Percentiles rank a stretch among this genome's conserved stretches.
Conservation (phyloP, 2,888 invertebrate species). For the Stenodema calcarata region DNA sequence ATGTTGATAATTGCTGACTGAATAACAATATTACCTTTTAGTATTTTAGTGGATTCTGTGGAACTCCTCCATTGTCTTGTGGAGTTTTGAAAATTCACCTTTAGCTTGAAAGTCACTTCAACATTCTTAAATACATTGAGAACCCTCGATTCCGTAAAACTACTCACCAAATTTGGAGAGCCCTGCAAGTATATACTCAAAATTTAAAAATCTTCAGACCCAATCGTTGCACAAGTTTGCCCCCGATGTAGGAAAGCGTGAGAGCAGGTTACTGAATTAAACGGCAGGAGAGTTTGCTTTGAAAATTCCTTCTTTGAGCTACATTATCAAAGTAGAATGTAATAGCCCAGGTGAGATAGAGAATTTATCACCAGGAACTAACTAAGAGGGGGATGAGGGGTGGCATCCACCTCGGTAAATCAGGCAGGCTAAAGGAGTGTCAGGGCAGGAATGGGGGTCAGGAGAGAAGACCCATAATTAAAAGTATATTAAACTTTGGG, state of each 20-base stretch:
- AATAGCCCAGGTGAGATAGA: slow-evolving; percentile 48
- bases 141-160: too few species aligned
- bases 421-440: slow-evolving; percentile 20
- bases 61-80: too few species aligned
- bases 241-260: not conserved
- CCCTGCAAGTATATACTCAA: too few species aligned
- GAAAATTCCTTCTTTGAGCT: slow-evolving; percentile 39
- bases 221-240: not conserved
- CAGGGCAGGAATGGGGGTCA: slow-evolving; percentile 5
- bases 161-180: too few species aligned
- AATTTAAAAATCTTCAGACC: too few species aligned
- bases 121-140: too few species aligned
- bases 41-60: too few species aligned
- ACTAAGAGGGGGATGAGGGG: not conserved
- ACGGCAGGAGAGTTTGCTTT: slow-evolving; percentile 12
- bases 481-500: slow-evolving; percentile 48
- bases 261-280: slow-evolving; percentile 25
- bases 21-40: too few species aligned
- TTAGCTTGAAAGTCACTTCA: too few species aligned
- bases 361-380: slow-evolving; percentile 37
- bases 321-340: slow-evolving; percentile 47
- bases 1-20: too few species aligned
- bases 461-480: slow-evolving; percentile 40
- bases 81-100: too few species aligned
- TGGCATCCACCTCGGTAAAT: slow-evolving; percentile 37